phyloP scores from a whole-genome alignment of 2,888 invertebrate species.

The Folsomia manolachei region DNA sequence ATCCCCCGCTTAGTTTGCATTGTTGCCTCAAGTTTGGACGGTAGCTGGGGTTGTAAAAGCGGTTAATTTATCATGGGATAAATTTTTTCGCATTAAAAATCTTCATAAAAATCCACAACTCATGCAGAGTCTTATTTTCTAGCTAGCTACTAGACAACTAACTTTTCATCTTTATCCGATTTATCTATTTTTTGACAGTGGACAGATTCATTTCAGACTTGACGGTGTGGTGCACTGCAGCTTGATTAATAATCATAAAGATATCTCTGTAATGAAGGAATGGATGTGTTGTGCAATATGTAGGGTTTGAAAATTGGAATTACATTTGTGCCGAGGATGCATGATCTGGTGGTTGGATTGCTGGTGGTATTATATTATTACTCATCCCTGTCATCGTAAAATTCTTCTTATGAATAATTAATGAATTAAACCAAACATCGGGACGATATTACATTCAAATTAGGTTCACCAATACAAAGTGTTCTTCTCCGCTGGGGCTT shows the following conservation, averaged over 20 bases:
- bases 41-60: background rate
- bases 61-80: background rate
- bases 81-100: background rate
- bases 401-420: slow-evolving; percentile 47
- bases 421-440: slow-evolving; percentile 33
- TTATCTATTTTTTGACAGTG: background rate
- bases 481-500: too few relatives aligned
- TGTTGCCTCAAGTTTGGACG: background rate
- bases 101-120: background rate
- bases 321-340: too few relatives aligned
- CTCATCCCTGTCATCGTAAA: slow-evolving; percentile 41
- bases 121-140: background rate
- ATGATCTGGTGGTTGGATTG: background rate
- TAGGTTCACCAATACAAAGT: background rate
- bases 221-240: background rate
- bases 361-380: slow-evolving; percentile 15
- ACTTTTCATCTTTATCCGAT: background rate
- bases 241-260: slow-evolving; percentile 4
- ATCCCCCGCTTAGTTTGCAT: background rate
- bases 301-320: slow-evolving; percentile 3
- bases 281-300: too few relatives aligned
- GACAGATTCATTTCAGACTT: background rate
- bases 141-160: background rate
- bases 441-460: slow-evolving; percentile 18
- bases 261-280: background rate